Percentiles rank a stretch among this genome's conserved stretches.
These are phyloP conservation scores for Phyllotreta striolata DNA, from an alignment of 2,888 invertebrate genomes.

Conservation along the genomic window DNA sequence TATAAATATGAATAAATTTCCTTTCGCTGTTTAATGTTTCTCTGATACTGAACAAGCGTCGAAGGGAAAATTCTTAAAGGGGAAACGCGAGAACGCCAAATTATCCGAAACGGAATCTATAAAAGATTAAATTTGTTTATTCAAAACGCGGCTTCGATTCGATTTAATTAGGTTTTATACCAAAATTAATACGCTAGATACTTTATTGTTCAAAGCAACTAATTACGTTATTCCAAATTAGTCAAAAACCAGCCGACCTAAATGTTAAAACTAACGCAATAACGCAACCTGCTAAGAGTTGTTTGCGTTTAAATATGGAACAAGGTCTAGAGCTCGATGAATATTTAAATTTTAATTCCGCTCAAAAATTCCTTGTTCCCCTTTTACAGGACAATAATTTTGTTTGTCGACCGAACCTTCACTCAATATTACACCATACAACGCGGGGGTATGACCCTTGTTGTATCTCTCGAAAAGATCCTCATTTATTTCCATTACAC, in stretches of 20 bases:
- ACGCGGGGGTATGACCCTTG: constrained; percentile 16
- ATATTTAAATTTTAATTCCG: constrained; percentile 25
- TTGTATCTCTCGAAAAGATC: constrained; percentile 42
- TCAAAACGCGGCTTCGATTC: too few relatives aligned
- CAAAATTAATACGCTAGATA: too few relatives aligned
- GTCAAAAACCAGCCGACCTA: too few relatives aligned
- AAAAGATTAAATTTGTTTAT: too few relatives aligned
- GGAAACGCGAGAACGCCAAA: constrained; percentile 5
- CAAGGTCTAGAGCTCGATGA: constrained; percentile 17
- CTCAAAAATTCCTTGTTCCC: constrained; percentile 21
- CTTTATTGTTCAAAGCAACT: too few relatives aligned
- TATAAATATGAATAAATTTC: constrained; percentile 24
- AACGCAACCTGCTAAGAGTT: too few relatives aligned
- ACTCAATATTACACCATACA: constrained; percentile 14
- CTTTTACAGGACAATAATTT: constrained; percentile 21
- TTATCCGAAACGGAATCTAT: neutral
- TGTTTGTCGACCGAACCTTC: constrained; percentile 19
- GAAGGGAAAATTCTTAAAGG: constrained; percentile 5
- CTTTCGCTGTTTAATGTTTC: constrained; percentile 15
- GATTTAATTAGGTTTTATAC: too few relatives aligned
- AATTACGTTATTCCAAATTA: too few relatives aligned
- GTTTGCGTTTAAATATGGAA: constrained; percentile 1
- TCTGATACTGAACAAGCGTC: constrained; percentile 15
- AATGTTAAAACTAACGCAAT: too few relatives aligned
- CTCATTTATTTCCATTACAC: constrained; percentile 52